Percentiles rank a stretch among this genome's conserved stretches.
Conservation (phyloP, 2,888 invertebrate genomes). For the Heliconius hortense region DNA sequence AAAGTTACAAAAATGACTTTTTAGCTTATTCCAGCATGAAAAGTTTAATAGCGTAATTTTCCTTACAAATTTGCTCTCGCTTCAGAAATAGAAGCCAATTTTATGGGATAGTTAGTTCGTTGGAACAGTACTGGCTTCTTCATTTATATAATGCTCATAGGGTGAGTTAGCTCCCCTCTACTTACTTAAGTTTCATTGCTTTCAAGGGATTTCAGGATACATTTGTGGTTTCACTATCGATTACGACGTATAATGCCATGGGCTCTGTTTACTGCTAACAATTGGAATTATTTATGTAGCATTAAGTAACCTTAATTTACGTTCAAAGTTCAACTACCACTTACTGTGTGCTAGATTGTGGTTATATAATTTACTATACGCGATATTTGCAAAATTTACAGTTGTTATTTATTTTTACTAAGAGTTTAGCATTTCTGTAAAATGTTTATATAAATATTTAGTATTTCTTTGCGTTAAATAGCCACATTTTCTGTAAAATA, state of each 20-base stretch:
- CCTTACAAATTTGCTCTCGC: slow-evolving; percentile 36
- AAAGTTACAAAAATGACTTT: slow-evolving; percentile 28
- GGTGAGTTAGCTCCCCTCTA: slow-evolving; percentile 28
- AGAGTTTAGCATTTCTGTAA: background rate
- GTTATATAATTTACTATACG: slow-evolving; percentile 19
- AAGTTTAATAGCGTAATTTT: slow-evolving; percentile 39
- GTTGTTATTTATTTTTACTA: background rate
- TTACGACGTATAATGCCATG: slow-evolving; percentile 35
- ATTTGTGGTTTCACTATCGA: slow-evolving; percentile 40
- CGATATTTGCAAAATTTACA: slow-evolving; percentile 3
- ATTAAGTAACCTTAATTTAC: slow-evolving; percentile 24
- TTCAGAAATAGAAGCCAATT: slow-evolving; percentile 38
- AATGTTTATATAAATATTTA: background rate
- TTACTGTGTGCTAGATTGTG: slow-evolving; percentile 19
- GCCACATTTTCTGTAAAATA: background rate
- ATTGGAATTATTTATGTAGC: slow-evolving; percentile 27
- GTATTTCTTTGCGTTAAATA: background rate
- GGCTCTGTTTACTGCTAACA: slow-evolving; percentile 30
- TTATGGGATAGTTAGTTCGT: slow-evolving; percentile 38
- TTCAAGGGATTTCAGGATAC: slow-evolving; percentile 38
- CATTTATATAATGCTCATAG: slow-evolving; percentile 36
- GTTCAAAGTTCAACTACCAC: slow-evolving; percentile 22
- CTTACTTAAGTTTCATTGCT: slow-evolving; percentile 41
- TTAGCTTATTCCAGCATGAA: slow-evolving; percentile 30
- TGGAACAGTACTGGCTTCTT: slow-evolving; percentile 35